These are phyloP conservation scores for Entomobrya multifasciata DNA, from an alignment of 2,888 invertebrate genomes.

Conservation along the genomic window DNA sequence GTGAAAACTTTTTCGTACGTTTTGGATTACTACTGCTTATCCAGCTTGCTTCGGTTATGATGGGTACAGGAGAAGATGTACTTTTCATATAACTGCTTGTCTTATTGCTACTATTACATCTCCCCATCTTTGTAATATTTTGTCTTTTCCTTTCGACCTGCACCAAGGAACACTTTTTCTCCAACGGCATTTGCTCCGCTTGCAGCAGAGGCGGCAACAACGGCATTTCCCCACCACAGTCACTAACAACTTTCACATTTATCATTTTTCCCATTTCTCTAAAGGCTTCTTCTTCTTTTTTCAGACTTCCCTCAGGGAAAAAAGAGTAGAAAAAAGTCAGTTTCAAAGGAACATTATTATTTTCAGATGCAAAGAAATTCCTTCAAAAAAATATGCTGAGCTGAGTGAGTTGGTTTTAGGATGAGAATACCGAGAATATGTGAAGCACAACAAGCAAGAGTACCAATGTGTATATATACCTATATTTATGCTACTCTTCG, in stretches of 20 bases:
- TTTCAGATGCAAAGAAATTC: conserved; percentile 32
- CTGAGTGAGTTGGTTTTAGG: neutral
- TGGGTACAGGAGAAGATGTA: neutral
- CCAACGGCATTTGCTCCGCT: neutral
- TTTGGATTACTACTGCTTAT: conserved; percentile 4
- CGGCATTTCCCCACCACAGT: conserved; percentile 28
- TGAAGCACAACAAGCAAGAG: no score
- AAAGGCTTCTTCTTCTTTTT: conserved; percentile 58
- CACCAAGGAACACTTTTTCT: conserved; percentile 61
- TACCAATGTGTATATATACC: no score
- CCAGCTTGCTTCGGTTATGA: neutral
- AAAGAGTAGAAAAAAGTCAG: conserved; percentile 54
- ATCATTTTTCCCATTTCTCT: conserved; percentile 68
- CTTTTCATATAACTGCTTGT: neutral
- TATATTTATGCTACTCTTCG: neutral
- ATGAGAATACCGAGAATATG: neutral
- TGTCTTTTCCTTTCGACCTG: conserved; percentile 45
- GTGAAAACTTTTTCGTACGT: conserved; percentile 54
- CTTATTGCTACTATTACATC: conserved; percentile 19
- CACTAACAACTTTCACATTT: conserved; percentile 59
- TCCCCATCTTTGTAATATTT: conserved; percentile 46
- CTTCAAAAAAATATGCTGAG: neutral
- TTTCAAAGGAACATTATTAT: conserved; percentile 68
- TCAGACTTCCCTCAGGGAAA: conserved; percentile 58
- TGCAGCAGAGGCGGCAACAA: no score